Evolutionary conservation across 2,113 vertebrate genomes (phyloP), one percentile per base, ranked within the genome.

Genomic region (Corydoras sp.): DNA sequence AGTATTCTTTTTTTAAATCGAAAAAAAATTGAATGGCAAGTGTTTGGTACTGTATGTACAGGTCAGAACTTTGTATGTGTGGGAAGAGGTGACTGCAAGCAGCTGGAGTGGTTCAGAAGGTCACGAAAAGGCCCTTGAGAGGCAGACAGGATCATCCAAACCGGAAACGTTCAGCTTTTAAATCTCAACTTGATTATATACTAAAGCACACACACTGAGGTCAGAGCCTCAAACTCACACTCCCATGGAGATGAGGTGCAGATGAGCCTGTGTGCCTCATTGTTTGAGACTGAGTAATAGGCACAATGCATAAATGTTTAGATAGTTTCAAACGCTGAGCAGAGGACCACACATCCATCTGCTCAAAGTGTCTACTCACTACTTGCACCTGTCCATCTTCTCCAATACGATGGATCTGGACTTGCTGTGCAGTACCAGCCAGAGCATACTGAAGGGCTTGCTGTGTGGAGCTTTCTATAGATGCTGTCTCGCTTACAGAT

Each of bases 301-400:
- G 54, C 9, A 32, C 24, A 15, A 11, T 15, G 49, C 13, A 53
- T 9, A 65, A 65, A 56, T 63, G 31, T 68, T 49, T 62, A 58
- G 24, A 56, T 29, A 50, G 58, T 32, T 61, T 58, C 50, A 68
- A 62, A 74, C 55, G 67, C 29, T 5, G 30, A 66, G 3, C 10
- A 54, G 63, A 51, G 55, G 55, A 73, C 30, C 55, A 35, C 10
- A 24, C 63, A 59, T 32, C 32, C 51, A 51, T 66, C 43, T 29
- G 51, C 56, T 10, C 14, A 60, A 24, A 49, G 50, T 63, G 32
- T 48, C 51, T 62, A 87, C 95, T 83, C 89, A 98, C 97, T 91
- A 98, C 94, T 89, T 99, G 97, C 51, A 99, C 95, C 85, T 99
- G 95, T 14, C 97, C 97, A 10, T 98, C 97, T 76, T 98, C 96